These are phyloP conservation scores for Psittacula cyanocephala DNA, from an alignment of 2,113 vertebrate genomes.

Conservation along the genomic window DNA sequence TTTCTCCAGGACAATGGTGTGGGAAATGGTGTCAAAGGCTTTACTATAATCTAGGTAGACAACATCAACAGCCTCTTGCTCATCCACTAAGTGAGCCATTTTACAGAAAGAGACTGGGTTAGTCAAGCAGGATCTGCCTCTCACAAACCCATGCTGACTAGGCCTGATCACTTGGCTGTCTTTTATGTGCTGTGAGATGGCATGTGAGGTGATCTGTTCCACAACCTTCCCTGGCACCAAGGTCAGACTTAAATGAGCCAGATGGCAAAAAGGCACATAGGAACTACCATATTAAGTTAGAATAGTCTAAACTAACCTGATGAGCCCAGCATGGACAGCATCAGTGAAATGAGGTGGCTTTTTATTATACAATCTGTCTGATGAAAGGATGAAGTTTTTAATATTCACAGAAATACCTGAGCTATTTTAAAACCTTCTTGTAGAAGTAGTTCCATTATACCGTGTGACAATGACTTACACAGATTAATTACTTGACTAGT, in stretches of 20 bases:
- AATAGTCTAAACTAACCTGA: not conserved
- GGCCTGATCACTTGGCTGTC: not conserved
- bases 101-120: not conserved
- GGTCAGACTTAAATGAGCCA: not conserved
- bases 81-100: not conserved
- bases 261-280: not conserved
- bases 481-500: conserved; percentile 51
- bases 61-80: not conserved
- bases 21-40: not conserved
- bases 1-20: not conserved
- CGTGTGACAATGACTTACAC: conserved; percentile 36
- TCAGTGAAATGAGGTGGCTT: not conserved
- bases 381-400: conserved; percentile 6
- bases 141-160: not conserved
- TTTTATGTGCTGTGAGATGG: not conserved
- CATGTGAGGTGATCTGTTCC: not conserved
- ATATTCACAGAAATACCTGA: not conserved
- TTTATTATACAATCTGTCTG: not conserved
- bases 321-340: not conserved
- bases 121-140: not conserved
- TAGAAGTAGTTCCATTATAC: not conserved
- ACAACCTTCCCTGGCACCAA: not conserved
- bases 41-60: not conserved
- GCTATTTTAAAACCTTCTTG: not conserved
- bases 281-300: not conserved